Evolutionary conservation across 2,797 vertebrate genomes (phyloP), one percentile per base, ranked within the genome.

Genomic region (Gastrophryne carolinensis): DNA sequence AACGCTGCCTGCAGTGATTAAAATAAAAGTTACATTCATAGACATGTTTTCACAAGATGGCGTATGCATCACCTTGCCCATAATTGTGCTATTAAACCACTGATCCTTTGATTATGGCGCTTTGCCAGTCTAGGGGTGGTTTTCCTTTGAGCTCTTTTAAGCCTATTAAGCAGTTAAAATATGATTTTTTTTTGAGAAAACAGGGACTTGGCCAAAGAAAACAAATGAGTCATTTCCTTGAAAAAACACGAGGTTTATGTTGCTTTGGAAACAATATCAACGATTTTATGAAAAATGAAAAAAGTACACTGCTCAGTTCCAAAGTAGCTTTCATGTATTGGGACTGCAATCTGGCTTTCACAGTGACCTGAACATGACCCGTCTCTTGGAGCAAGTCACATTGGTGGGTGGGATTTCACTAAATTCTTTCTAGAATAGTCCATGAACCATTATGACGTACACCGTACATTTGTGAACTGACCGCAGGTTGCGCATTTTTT

Each of bases 191-290:
- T 85, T 91, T 90, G 88, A 90, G 87, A 91, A 91, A 92, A 90
- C 84, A 90, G 80, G 80, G 58, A 85, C 84, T 82, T 34, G 57
- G 90, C 91, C 89, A 92, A 91, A 83, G 88, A 86, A 91, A 92
- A 91, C 86, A 92, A 91, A 86, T 91, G 90, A 92, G 85, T 92
- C 89, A 90, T 90, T 92, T 92, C 90, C 91, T 89, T 89, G 82
- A 83, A 92, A 92, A 91, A 87, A 91, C 83, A 82, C 84, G 85
- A 84, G 85, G 88, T 86, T 91, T 90, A 84, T 81, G 88, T 91
- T 91, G 88, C 90, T 91, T 86, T 84, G 87, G 90, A 87, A 92
- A 90, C 83, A 27, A 82, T 87, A 82, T 79, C 83, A 83, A 80
- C 84, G 69, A 85, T 87, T 90, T 85, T 87, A 88, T 85, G 87